Evolutionary conservation across 2,888 invertebrate genomes (phyloP), one percentile per base, ranked within the genome.

Genomic region (Lycophotia porphyrea): DNA sequence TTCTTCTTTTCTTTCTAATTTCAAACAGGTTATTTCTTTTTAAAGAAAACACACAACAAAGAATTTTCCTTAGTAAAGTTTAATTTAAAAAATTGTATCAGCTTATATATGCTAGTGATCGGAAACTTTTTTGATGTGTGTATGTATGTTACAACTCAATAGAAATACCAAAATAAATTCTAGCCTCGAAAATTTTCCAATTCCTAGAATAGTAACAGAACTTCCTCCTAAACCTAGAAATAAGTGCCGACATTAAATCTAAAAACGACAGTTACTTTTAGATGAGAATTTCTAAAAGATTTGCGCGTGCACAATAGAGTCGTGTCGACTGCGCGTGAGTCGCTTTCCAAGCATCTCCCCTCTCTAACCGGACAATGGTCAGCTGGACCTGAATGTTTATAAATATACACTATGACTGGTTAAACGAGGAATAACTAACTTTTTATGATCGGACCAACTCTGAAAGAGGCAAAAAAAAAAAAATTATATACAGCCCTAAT

Each of bases 251-350:
- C 55, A 70, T 72, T 75, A 69, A 52, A 81, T 81, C 81, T 81
- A 31, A 75, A 81, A 87, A 68, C 55, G 78, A 87, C 88, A 84
- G 81, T 81, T 80, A 80, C 76, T 66, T 85, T 80, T 70, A 82
- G 65, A 86, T 84, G 76, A 84, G 80, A 85, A 85, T 76, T 82
- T 84, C 71, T 82, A 81, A 80, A 79, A 80, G 78, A 81, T 84
- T 80, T 73, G 72, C 76, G 73, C 66, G 47, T 81, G 61, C 77
- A 90, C 88, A 88, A 89, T 84, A 60, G 82, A 81, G 86, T 92
- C 91, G 92, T 91, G 91, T 87, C 82, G 77, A 71, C 71, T 85
- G 91, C 90, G 90, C 90, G 88, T 89, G 91, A 90, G 87, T 80
- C 80, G 76, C 90, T 91, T 92, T 91, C 89, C 87, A 90, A 88